phyloP scores from a whole-genome alignment of 2,888 invertebrate species.

The Schrankia costaestrigalis region DNA sequence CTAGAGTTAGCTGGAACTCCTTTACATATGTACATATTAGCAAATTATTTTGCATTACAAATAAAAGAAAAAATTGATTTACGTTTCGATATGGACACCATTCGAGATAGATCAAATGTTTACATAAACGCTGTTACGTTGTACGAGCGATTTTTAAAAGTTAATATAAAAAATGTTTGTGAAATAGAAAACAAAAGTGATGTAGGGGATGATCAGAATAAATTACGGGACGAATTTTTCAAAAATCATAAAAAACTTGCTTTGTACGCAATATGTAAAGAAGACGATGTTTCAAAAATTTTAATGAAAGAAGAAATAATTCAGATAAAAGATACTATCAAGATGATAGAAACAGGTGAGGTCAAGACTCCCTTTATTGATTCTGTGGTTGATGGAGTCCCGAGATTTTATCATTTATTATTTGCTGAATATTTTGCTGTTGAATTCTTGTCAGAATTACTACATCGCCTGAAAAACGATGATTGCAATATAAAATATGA shows the following conservation, averaged over 20 bases:
- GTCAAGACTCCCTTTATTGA: conserved; percentile 31
- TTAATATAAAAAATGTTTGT: conserved; percentile 31
- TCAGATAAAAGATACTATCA: conserved; percentile 31
- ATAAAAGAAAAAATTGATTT: conserved; percentile 33
- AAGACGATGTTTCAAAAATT: conserved; percentile 32
- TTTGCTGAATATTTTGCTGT: conserved; percentile 42
- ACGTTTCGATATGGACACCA: conserved; percentile 19
- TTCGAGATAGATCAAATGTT: conserved; percentile 27
- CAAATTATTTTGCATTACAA: conserved; percentile 37
- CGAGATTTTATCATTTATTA: conserved; percentile 37
- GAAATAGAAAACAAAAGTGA: conserved; percentile 11
- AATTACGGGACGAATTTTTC: conserved; percentile 24
- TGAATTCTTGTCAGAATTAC: conserved; percentile 29
- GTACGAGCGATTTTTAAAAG: conserved; percentile 35
- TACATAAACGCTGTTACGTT: conserved; percentile 28
- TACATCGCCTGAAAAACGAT: conserved; percentile 12
- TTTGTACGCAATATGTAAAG: conserved; percentile 37
- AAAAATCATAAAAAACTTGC: conserved; percentile 40
- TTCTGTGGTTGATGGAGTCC: conserved; percentile 34
- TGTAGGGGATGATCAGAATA: conserved; percentile 5
- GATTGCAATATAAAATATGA: conserved; percentile 10
- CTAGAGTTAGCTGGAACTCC: conserved; percentile 40
- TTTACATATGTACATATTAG: conserved; percentile 40
- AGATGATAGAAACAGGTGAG: conserved; percentile 32
- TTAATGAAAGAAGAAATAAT: conserved; percentile 32